Base-by-base conservation (phyloP, 2,113 vertebrate species). In the Trichechus manatus region DNA sequence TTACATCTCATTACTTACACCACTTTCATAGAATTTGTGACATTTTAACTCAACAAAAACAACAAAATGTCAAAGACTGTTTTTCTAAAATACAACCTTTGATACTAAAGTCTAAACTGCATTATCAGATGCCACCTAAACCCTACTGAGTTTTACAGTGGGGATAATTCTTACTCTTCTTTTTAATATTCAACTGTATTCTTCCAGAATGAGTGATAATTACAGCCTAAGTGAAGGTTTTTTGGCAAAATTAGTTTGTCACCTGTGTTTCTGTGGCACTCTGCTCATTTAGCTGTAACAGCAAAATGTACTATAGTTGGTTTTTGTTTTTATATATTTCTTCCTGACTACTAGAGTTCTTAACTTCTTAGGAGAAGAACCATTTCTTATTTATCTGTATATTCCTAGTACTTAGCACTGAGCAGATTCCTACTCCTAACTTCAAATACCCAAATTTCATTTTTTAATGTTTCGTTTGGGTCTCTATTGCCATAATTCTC, bases 231-330 rank as follows among this genome's bases (percentile, higher is more conserved):
- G 75, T 66, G 39, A 82, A 47, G 47, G 15, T 61, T 85, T 83
- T 96, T 42, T 50, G 47, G 53, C 15, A 94, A 36, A 96, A 96
- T 75, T 63, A 80, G 44, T 92, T 72, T 83, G 74, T 80, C n/a
- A 56, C 1, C 22, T 78, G 59, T 50, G 47, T 33, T 72, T 96
- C 81, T 87, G 27, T 84, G 23, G 63, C 15, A 91, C 25, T 81
- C 11, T 82, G 20, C 53, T 33, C 79, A 72, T 75, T 85, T 79
- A 89, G 33, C 44, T 86, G 7, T 84, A 89, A 75, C 8, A 68
- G 33, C 20, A 66, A 94, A 86, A 87, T 50, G 77, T 1, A 87
- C 1, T 70, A 5, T 29, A 64, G 86, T 13, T 87, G 27, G 4
- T 68, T 91, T n/a, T 78, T 25, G 6, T 78, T n/a, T 29, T 82